Conservation (phyloP, 2,888 invertebrate genomes). For the Mactromeris polynyma region DNA sequence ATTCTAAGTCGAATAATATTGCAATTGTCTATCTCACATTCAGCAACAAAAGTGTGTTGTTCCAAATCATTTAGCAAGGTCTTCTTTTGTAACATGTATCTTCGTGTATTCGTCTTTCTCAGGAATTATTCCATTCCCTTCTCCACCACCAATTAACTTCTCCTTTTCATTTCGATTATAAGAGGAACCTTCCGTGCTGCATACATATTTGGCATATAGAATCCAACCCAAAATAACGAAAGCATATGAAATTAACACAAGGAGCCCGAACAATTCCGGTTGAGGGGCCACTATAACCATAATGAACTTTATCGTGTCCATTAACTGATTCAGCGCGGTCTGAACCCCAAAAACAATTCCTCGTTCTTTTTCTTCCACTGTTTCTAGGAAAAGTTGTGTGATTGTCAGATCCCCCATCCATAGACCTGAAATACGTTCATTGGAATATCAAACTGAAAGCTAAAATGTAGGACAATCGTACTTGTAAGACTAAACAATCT, state of each 20-base stretch:
- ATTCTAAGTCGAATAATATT: no score
- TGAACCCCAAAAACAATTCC: conserved; percentile 89
- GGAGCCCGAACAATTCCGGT: conserved; percentile 88
- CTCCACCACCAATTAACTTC: not conserved
- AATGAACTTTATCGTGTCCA: conserved; percentile 88
- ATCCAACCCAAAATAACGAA: conserved; percentile 83
- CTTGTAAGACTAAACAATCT: no score
- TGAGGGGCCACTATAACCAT: conserved; percentile 88
- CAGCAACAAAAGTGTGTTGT: not conserved
- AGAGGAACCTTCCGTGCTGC: not conserved
- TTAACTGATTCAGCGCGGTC: conserved; percentile 88
- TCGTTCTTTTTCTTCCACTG: conserved; percentile 87
- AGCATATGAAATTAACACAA: conserved; percentile 87
- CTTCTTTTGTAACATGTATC: conserved; percentile 7
- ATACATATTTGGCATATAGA: conserved; percentile 18
- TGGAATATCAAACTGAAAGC: no score
- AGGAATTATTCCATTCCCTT: not conserved
- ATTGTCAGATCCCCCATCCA: conserved; percentile 89
- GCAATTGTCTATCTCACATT: no score
- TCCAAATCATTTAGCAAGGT: not conserved
- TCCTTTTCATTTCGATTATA: not conserved
- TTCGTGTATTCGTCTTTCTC: not conserved
- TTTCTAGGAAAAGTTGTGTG: conserved; percentile 88
- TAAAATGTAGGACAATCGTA: no score
- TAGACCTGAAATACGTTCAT: conserved; percentile 86